Percentiles rank a stretch among this genome's conserved stretches.
These are phyloP conservation scores for Coendou prehensilis DNA, from an alignment of 2,797 vertebrate genomes.

Conservation along the genomic window DNA sequence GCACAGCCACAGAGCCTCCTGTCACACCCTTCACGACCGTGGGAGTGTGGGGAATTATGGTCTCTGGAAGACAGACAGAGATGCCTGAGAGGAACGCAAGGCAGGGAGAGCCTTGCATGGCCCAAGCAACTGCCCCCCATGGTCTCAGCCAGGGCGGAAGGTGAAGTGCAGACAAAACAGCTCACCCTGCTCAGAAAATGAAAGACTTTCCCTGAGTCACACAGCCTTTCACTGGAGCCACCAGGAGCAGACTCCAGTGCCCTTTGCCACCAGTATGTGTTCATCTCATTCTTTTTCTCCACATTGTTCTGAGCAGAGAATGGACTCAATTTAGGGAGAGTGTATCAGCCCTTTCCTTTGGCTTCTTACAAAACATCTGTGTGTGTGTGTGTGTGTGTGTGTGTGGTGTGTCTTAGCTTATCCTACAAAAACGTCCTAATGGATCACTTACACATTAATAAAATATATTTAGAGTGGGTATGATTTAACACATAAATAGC, in stretches of 20 bases:
- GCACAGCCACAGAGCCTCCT: constrained; percentile 84
- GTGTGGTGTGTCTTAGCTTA: not conserved
- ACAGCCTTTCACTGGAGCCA: not conserved
- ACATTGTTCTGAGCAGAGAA: not conserved
- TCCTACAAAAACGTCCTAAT: not conserved
- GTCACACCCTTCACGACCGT: constrained; percentile 66
- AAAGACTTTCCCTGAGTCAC: not conserved
- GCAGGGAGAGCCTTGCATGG: fast-evolving
- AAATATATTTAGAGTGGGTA: not conserved
- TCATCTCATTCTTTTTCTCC: not conserved
- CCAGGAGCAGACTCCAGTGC: not conserved
- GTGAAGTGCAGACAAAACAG: not conserved
- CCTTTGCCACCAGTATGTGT: not conserved
- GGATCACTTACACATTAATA: constrained; percentile 17
- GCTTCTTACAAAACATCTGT: not conserved
- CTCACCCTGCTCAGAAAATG: not conserved
- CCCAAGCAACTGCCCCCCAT: not conserved
- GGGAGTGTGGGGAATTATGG: constrained; percentile 45
- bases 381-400: not conserved
- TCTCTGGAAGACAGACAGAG: constrained; percentile 81
- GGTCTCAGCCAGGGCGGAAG: not conserved
- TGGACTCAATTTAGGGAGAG: not conserved
- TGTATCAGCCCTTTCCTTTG: not conserved
- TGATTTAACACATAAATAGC: not conserved
- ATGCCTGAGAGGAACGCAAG: not conserved